Evolutionary conservation across 1,140 invertebrate genomes (phyloP).

Genomic region (Goniozus legneri): DNA sequence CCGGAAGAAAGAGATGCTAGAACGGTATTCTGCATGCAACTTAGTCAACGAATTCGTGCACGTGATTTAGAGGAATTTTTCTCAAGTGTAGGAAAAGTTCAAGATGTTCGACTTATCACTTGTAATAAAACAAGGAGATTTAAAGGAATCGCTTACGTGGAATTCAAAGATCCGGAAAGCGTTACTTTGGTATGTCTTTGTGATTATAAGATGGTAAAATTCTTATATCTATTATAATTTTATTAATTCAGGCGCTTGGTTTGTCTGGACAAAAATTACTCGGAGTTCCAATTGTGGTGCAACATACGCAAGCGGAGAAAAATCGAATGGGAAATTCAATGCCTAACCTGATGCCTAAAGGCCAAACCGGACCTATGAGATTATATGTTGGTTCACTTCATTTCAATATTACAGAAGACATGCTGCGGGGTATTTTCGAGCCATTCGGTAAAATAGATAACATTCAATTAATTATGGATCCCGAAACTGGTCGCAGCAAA

Average conservation of each 20-base stretch:
- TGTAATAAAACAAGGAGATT: constrained; percentile 98
- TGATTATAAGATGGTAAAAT: constrained; percentile 2
- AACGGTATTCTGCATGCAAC: constrained; percentile 97
- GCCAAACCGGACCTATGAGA: constrained; percentile 87
- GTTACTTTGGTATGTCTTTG: constrained; percentile 77
- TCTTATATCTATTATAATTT: constrained; percentile 18
- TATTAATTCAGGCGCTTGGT: constrained; percentile 78
- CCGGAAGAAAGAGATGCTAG: constrained; percentile 97
- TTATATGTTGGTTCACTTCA: constrained; percentile 97
- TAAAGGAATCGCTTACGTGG: constrained; percentile 99
- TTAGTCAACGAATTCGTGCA: constrained; percentile 89
- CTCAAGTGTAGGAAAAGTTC: constrained; percentile 95
- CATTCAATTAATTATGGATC: constrained; percentile 94
- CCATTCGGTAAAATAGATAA: constrained; percentile 99
- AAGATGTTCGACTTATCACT: constrained; percentile 97
- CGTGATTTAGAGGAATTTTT: constrained; percentile 99
- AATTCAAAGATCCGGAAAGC: constrained; percentile 97
- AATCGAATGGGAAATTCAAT: constrained; percentile 88
- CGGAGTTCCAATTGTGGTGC: constrained; percentile 97
- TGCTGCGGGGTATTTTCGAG: constrained; percentile 97
- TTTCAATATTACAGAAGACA: constrained; percentile 99
- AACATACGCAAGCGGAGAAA: constrained; percentile 97
- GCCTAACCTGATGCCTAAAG: constrained; percentile 78
- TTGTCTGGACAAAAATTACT: constrained; percentile 93
- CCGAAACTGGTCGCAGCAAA: constrained; percentile 91